Percentiles rank a stretch among this genome's conserved stretches.
Conservation (phyloP, 2,113 vertebrate genomes). For the Sprattus sprattus region DNA sequence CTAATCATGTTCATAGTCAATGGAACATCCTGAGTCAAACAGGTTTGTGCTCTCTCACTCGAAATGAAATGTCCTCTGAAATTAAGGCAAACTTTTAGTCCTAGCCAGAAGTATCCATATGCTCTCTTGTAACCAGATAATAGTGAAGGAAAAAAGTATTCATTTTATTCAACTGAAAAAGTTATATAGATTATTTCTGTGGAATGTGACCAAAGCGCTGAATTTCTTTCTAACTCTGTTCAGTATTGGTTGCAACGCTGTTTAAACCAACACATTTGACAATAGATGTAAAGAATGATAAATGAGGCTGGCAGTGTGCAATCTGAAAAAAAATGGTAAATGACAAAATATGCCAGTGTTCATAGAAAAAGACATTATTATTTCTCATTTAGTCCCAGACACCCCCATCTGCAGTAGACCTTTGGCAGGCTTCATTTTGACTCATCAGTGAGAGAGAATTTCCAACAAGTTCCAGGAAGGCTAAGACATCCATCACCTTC, state of each 20-base stretch:
- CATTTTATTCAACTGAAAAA: background rate
- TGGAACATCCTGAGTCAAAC: background rate
- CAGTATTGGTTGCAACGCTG: background rate
- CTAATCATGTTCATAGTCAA: background rate
- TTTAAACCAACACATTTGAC: background rate
- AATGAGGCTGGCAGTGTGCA: background rate
- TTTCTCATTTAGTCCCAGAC: background rate
- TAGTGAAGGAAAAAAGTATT: background rate
- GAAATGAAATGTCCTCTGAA: background rate
- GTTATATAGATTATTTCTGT: background rate
- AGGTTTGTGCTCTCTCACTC: background rate
- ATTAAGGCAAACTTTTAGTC: background rate
- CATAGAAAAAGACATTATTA: background rate
- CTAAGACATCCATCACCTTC: constrained; percentile 64
- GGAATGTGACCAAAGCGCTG: background rate
- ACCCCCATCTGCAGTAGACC: constrained; percentile 30
- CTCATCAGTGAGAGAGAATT: constrained; percentile 54
- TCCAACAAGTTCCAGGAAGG: constrained; percentile 61
- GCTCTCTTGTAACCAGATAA: background rate
- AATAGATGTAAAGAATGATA: background rate
- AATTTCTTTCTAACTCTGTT: background rate
- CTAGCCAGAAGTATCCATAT: background rate
- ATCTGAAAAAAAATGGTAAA: background rate
- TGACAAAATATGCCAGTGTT: background rate
- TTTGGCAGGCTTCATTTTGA: constrained; percentile 49